Conservation (phyloP, 2,888 invertebrate species). For the Amblyteles armatorius region DNA sequence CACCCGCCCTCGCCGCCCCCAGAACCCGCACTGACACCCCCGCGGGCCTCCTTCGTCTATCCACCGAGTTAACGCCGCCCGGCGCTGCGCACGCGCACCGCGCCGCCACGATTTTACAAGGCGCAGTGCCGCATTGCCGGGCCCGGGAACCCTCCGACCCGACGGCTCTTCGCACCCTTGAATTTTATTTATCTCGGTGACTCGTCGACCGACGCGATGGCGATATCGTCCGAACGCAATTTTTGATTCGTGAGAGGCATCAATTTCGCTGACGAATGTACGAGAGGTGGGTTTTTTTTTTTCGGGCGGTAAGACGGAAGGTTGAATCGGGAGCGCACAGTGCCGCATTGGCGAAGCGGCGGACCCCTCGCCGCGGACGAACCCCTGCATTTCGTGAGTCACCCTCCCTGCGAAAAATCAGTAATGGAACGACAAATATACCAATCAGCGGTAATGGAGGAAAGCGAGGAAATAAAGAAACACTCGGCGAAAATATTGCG, state of each 20-base stretch:
- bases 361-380: slow-evolving; percentile 19
- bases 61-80: slow-evolving; percentile 66
- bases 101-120: not conserved
- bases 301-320: not conserved
- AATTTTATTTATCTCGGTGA: not conserved
- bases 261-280: not conserved
- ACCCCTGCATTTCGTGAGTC: slow-evolving; percentile 13
- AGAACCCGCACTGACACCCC: slow-evolving; percentile 83
- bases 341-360: slow-evolving; percentile 26
- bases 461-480: not conserved
- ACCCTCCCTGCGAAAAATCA: slow-evolving; percentile 2
- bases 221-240: not conserved
- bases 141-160: not conserved
- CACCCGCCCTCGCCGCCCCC: slow-evolving; percentile 84
- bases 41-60: slow-evolving; percentile 75
- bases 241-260: not conserved
- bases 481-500: too few relatives aligned
- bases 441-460: not conserved
- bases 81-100: slow-evolving; percentile 55
- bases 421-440: not conserved
- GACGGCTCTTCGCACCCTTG: not conserved
- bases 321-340: slow-evolving; percentile 14
- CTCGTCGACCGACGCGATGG: too few relatives aligned
- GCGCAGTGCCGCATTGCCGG: not conserved
- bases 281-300: not conserved